Percentiles rank a stretch among this genome's conserved stretches.
These are phyloP conservation scores for Tragelaphus oryx DNA, from an alignment of 2,797 vertebrate genomes.

Conservation along the genomic window DNA sequence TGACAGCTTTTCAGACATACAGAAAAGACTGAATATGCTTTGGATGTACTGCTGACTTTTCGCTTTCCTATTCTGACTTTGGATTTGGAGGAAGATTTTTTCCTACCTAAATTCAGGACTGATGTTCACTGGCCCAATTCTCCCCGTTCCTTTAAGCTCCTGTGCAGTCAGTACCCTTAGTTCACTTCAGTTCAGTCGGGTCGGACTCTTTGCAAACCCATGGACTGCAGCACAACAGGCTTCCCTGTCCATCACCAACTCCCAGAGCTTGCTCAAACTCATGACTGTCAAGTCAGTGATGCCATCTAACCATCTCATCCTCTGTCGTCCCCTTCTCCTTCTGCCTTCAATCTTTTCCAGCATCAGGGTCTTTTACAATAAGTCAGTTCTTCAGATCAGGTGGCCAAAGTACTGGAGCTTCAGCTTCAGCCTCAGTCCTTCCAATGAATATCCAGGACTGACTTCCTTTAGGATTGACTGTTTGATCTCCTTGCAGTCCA, in stretches of 20 bases:
- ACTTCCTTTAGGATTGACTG: background rate
- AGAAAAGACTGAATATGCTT: background rate
- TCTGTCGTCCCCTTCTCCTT: background rate
- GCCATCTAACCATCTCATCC: background rate
- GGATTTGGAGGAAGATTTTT: background rate
- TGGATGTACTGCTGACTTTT: background rate
- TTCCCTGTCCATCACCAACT: background rate
- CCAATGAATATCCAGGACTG: background rate
- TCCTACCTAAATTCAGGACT: background rate
- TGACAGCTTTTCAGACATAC: background rate
- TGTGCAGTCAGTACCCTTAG: background rate
- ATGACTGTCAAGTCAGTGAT: background rate
- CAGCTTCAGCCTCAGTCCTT: background rate
- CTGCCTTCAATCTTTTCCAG: background rate
- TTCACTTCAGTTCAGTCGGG: background rate
- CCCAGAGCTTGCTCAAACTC: background rate
- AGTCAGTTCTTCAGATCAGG: background rate
- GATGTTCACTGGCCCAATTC: background rate
- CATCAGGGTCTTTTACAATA: background rate
- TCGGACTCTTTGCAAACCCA: accelerated
- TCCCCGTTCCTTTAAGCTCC: background rate
- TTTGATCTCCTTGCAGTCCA: background rate
- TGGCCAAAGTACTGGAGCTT: background rate
- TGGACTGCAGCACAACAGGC: background rate
- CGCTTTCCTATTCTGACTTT: background rate